A percentile compares a stretch with the other conserved stretches of the same genome.
These are phyloP conservation scores for Parus major DNA, from an alignment of 2,113 vertebrate species.

Conservation along the genomic window DNA sequence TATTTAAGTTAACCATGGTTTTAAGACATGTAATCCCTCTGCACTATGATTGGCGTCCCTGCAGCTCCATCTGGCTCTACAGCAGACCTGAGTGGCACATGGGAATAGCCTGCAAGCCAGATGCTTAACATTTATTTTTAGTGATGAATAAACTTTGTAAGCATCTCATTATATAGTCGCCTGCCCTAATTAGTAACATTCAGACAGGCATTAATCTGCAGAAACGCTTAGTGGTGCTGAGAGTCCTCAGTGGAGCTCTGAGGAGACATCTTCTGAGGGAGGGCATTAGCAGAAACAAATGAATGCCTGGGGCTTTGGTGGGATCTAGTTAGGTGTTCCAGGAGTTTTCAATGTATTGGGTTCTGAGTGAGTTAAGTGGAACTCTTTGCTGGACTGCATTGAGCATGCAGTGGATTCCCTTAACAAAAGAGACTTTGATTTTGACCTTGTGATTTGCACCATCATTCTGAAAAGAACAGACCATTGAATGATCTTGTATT, in stretches of 20 bases:
- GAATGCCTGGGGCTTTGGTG: not conserved
- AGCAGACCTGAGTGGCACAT: slow-evolving; percentile 53
- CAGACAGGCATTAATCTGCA: slow-evolving; percentile 51
- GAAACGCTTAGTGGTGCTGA: not conserved
- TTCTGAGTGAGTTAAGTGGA: not conserved
- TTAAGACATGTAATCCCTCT: slow-evolving; percentile 49
- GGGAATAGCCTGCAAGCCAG: slow-evolving; percentile 57
- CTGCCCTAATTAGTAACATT: slow-evolving; percentile 62
- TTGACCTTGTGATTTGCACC: not conserved
- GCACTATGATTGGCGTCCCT: slow-evolving; percentile 19
- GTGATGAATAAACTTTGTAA: slow-evolving; percentile 66
- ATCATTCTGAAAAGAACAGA: not conserved
- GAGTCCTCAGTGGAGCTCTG: slow-evolving; percentile 1
- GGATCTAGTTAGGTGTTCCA: not conserved
- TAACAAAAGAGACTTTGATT: not conserved
- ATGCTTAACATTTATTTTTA: slow-evolving; percentile 65
- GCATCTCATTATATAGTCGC: slow-evolving; percentile 61
- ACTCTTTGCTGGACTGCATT: not conserved
- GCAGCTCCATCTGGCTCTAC: slow-evolving; percentile 53
- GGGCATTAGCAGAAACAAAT: not conserved
- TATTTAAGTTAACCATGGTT: slow-evolving; percentile 55
- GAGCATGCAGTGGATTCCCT: not conserved
- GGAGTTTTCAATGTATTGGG: not conserved
- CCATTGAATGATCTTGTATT: not conserved
- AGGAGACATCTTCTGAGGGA: not conserved